These are phyloP conservation scores for Eriosoma lanigerum DNA, from an alignment of 1,140 invertebrate species.

Conservation along the genomic window DNA sequence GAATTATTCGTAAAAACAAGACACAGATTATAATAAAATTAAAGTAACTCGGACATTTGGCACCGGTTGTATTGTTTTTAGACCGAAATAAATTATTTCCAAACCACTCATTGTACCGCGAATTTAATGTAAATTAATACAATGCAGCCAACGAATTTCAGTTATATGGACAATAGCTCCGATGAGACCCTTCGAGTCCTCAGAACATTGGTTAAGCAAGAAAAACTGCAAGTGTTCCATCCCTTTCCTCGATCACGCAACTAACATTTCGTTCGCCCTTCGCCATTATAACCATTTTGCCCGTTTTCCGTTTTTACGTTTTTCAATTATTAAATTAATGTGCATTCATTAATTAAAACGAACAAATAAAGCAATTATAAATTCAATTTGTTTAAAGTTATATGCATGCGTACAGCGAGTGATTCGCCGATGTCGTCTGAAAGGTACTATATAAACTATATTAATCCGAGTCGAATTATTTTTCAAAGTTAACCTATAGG, in stretches of 20 bases:
- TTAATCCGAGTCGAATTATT: background rate
- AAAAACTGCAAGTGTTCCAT: conserved; percentile 34
- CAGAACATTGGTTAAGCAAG: conserved; percentile 32
- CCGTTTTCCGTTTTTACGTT: background rate
- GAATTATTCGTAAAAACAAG: too few relatives aligned
- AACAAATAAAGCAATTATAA: conserved; percentile 12
- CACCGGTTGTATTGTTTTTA: conserved; percentile 30
- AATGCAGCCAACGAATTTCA: conserved; percentile 13
- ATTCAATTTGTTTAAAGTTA: conserved; percentile 16
- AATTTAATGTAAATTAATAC: conserved; percentile 46
- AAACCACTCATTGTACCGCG: conserved; percentile 17
- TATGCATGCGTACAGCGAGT: background rate
- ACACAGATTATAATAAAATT: background rate
- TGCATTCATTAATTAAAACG: conserved; percentile 20
- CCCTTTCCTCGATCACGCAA: background rate
- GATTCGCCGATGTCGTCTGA: background rate
- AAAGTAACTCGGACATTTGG: conserved; percentile 29
- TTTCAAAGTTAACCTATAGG: background rate
- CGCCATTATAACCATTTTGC: too few relatives aligned
- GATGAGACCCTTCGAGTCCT: background rate
- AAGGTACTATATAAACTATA: background rate
- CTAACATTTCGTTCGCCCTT: background rate
- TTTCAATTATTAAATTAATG: conserved; percentile 17
- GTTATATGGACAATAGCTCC: conserved; percentile 21
- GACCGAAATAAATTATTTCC: conserved; percentile 36